phyloP scores from a whole-genome alignment of 2,797 vertebrate genomes.

The Dicrostonyx torquatus region DNA sequence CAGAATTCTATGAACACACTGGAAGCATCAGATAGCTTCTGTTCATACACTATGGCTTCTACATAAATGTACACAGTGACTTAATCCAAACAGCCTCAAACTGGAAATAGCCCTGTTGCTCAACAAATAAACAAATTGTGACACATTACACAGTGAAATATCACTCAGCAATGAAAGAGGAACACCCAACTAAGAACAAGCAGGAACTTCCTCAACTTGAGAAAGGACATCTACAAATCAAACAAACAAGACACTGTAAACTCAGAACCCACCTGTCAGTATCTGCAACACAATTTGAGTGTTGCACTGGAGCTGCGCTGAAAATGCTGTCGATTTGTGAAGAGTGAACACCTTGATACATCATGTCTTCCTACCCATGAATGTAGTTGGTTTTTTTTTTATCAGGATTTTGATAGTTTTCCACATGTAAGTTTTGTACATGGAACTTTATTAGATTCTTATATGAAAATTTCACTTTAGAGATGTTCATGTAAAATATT shows the following conservation, averaged over 20 bases:
- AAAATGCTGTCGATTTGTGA: background rate
- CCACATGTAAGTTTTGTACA: background rate
- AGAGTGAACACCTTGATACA: background rate
- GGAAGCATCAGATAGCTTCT: background rate
- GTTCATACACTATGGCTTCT: background rate
- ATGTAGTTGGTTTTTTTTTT: background rate
- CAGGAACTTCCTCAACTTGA: background rate
- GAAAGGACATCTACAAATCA: background rate
- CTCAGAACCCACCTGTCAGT: no score
- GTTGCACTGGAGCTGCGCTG: background rate
- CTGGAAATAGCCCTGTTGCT: background rate
- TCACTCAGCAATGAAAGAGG: conserved; percentile 8
- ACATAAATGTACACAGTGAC: background rate
- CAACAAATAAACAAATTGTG: background rate
- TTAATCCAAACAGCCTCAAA: conserved; percentile 13
- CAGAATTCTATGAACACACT: background rate
- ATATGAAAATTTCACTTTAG: background rate
- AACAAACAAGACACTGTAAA: background rate
- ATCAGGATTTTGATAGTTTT: background rate
- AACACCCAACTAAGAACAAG: background rate
- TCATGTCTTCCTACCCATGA: background rate
- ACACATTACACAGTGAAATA: background rate
- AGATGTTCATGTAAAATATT: background rate
- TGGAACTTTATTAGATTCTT: background rate
- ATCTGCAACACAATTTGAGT: background rate